phyloP scores from a whole-genome alignment of 2,888 invertebrate species.

The Amphipyra tragopoginis region DNA sequence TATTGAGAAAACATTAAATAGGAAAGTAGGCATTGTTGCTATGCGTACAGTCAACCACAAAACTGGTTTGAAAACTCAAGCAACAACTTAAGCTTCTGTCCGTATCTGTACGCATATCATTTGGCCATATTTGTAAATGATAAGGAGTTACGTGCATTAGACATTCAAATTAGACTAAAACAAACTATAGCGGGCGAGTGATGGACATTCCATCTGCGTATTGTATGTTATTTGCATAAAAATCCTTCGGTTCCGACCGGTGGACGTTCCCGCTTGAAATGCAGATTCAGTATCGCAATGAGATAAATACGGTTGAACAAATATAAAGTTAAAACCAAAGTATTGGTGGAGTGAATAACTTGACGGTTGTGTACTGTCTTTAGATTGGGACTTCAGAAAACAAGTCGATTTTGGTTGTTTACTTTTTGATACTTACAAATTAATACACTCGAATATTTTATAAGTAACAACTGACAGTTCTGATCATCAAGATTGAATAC shows the following conservation, averaged over 20 bases:
- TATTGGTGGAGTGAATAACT: conserved; percentile 66
- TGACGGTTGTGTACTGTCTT: conserved; percentile 53
- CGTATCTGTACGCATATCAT: conserved; percentile 63
- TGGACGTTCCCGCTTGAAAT: conserved; percentile 75
- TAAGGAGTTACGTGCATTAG: conserved; percentile 76
- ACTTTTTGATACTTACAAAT: conserved; percentile 11
- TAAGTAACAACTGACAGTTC: no score
- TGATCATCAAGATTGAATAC: no score
- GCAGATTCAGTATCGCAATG: conserved; percentile 79
- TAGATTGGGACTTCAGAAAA: conserved; percentile 19
- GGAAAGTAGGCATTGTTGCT: conserved; percentile 6
- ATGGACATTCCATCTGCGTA: conserved; percentile 85
- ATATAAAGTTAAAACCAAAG: conserved; percentile 65
- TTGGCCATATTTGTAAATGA: conserved; percentile 71
- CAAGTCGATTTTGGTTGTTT: conserved; percentile 1
- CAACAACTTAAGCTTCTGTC: conserved; percentile 36
- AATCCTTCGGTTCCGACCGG: conserved; percentile 71
- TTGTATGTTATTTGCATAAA: conserved; percentile 85
- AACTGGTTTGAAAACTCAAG: conserved; percentile 46
- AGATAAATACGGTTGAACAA: conserved; percentile 70
- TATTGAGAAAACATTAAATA: conserved; percentile 12
- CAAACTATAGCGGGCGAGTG: conserved; percentile 75
- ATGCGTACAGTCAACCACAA: conserved; percentile 30
- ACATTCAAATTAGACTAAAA: conserved; percentile 86
- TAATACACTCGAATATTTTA: neutral